Conservation (phyloP, 2,113 vertebrate genomes). For the Pagrus major region DNA sequence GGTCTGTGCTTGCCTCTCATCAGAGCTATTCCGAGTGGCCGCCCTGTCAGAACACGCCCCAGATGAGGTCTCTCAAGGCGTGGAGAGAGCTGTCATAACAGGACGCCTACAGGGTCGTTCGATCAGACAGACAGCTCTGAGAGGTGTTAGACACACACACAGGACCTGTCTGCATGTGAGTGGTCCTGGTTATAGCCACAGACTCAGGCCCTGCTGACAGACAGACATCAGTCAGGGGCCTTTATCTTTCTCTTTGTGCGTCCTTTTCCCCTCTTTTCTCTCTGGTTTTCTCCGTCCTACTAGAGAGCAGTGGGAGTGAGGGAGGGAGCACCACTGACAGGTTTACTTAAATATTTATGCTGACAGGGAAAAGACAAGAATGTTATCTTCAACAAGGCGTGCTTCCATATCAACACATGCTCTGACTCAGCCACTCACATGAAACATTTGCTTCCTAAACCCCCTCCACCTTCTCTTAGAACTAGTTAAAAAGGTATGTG, state of each 20-base stretch:
- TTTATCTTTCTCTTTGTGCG: conserved; percentile 37
- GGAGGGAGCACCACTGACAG: conserved; percentile 71
- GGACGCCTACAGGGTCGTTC: conserved; percentile 67
- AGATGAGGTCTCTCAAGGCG: conserved; percentile 72
- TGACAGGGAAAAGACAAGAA: conserved; percentile 78
- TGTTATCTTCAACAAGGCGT: conserved; percentile 75
- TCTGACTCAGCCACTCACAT: conserved; percentile 63
- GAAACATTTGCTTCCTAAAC: conserved; percentile 59
- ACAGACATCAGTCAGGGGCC: conserved; percentile 67
- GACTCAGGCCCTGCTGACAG: conserved; percentile 53
- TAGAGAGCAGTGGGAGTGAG: conserved; percentile 43
- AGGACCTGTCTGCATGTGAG: conserved; percentile 53
- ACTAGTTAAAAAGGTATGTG: conserved; percentile 57
- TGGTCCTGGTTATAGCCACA: conserved; percentile 53
- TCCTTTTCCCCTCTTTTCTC: conserved; percentile 9
- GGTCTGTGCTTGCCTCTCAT: conserved; percentile 67
- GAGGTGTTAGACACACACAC: conserved; percentile 71
- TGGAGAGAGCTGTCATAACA: conserved; percentile 75
- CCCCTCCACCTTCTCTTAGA: conserved; percentile 23
- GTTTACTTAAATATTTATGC: conserved; percentile 84
- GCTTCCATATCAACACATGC: conserved; percentile 64
- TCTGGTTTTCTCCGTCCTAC: conserved; percentile 30
- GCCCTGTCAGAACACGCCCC: conserved; percentile 78
- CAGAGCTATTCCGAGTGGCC: conserved; percentile 71
- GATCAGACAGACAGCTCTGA: conserved; percentile 70